phyloP scores from a whole-genome alignment of 2,888 invertebrate species.

The Heteromyza rotundicornis region DNA sequence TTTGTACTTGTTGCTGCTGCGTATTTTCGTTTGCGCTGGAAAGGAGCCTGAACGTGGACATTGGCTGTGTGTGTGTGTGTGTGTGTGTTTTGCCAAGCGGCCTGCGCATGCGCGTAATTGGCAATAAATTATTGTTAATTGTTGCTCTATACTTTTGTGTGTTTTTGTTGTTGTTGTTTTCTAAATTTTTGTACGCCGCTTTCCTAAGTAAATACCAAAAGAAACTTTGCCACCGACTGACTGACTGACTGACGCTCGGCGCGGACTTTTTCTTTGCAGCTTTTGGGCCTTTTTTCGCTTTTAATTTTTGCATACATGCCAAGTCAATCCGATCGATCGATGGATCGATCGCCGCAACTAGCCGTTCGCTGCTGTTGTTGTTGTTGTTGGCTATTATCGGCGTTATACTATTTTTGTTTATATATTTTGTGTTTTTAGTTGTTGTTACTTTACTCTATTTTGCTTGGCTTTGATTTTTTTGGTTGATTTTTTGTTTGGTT shows the following conservation, averaged over 20 bases:
- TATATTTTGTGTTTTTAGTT: no score
- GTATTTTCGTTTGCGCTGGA: background rate
- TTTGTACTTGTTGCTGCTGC: background rate
- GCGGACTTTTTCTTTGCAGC: background rate
- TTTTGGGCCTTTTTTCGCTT: background rate
- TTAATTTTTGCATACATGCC: slow-evolving; percentile 1
- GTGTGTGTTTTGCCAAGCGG: no score
- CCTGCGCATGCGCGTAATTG: slow-evolving; percentile 37
- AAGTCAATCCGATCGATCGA: background rate
- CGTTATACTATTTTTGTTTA: background rate
- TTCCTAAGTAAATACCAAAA: background rate
- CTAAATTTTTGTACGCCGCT: background rate
- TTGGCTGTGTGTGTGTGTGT: no score
- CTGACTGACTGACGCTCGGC: no score
- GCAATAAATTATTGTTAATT: slow-evolving; percentile 40
- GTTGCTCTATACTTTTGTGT: slow-evolving; percentile 9
- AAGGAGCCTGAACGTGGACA: background rate
- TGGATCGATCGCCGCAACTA: background rate
- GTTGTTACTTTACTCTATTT: no score
- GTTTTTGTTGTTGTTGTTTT: background rate
- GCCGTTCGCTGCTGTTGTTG: no score
- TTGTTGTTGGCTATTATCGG: background rate
- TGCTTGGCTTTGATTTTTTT: no score
- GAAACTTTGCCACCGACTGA: background rate
- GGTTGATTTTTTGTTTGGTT: no score